Base-by-base conservation (phyloP, 1,140 invertebrate genomes). In the Drosophila eugracilis region DNA sequence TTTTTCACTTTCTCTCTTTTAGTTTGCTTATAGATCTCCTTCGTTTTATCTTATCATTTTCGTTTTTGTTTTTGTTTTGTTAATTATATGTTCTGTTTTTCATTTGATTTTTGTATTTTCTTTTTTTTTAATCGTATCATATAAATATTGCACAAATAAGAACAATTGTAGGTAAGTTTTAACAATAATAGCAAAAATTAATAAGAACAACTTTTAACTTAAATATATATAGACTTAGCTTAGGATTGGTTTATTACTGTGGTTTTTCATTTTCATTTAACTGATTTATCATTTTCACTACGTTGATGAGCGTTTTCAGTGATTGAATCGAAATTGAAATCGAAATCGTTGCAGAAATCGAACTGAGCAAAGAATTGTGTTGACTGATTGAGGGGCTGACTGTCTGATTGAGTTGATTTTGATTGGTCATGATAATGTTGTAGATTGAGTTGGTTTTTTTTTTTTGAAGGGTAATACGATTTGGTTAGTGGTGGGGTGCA, bases 101-200 rank as follows among this genome's bases (percentile, higher is more conserved):
- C 44, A 42, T 71, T 78, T 67, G 73, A 71, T 81, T 74, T 81
- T 42, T 44, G 69, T 58, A 37, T 66, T 77, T 65, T 81, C 70
- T 81, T 42, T 44, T 74, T 58, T 42, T 66, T 77, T 65, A 54
- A 62, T 78, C 41, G 47, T 78, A 57, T 83, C 72, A 78, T 88
- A 77, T 88, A 88, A 86, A 88, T 88, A 88, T 88, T 88, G 83
- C 83, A 88, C 83, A 88, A 88, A 75, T 86, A 74, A 81, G 77
- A 88, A 88, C 75, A 88, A 78, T 72, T 75, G 75, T 83, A 78
- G 60, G 65, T 88, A 69, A 80, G 83, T 65, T 73, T 86, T 80
- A 85, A 85, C 80, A 85, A 86, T 69, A 84, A 84, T 84, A 85
- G 72, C 62, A 65, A 88, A 60, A 75, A 78, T 81, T 62, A 74